These are phyloP conservation scores for Urocolius indicus DNA, from an alignment of 2,113 vertebrate species.

Conservation along the genomic window DNA sequence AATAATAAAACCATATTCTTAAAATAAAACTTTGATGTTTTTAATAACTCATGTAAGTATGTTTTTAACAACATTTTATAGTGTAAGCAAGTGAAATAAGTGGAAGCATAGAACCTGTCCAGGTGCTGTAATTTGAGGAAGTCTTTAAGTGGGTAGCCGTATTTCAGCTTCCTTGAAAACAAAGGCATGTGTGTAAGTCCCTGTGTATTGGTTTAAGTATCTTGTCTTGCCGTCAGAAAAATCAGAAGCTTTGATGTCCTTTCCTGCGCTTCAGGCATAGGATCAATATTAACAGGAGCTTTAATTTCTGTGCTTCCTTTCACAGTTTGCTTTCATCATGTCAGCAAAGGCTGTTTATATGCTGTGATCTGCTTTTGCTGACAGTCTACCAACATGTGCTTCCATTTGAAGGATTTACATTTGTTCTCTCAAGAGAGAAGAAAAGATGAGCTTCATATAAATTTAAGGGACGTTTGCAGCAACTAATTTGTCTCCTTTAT, in stretches of 20 bases:
- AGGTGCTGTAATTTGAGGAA: neutral
- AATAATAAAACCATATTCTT: neutral
- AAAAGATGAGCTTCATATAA: neutral
- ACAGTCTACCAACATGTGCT: neutral
- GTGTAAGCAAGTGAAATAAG: neutral
- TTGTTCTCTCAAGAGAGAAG: neutral
- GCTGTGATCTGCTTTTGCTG: neutral
- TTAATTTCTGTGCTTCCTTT: neutral
- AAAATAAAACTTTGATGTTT: neutral
- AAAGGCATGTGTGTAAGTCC: neutral
- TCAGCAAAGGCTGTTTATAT: neutral
- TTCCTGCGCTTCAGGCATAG: neutral
- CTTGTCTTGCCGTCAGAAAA: neutral
- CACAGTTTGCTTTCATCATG: neutral
- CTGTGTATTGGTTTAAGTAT: neutral
- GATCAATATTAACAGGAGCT: neutral
- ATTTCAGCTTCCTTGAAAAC: neutral
- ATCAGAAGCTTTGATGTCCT: neutral
- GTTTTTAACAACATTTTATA: neutral
- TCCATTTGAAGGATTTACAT: neutral
- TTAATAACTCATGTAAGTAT: neutral
- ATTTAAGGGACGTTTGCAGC: neutral
- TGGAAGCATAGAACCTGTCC: neutral
- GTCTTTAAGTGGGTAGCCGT: neutral
- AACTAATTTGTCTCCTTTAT: neutral